These are phyloP conservation scores for Jaculus jaculus DNA, from an alignment of 2,113 vertebrate species.

Conservation along the genomic window DNA sequence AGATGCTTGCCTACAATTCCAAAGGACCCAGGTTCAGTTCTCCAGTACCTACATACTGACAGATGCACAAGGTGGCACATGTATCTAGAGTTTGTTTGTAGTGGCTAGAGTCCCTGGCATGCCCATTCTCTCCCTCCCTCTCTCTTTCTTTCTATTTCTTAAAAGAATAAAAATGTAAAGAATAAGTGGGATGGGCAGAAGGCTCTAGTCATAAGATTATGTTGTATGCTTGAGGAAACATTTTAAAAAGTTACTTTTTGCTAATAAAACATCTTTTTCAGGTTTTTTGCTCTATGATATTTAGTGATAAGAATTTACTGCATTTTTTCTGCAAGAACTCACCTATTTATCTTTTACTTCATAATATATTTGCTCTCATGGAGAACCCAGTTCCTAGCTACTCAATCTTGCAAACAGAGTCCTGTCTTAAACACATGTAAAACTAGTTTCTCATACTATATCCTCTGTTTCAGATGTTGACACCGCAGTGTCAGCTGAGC, in stretches of 20 bases:
- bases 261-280: conserved; percentile 6
- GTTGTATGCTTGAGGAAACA: not conserved
- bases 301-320: not conserved
- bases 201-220: not conserved
- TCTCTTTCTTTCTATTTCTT: too few relatives aligned
- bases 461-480: not conserved
- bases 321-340: not conserved
- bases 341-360: not conserved
- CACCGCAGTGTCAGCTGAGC: not conserved
- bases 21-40: too few relatives aligned
- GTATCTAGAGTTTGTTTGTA: too few relatives aligned
- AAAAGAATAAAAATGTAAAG: not conserved
- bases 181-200: conserved; percentile 1
- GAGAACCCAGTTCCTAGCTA: not conserved
- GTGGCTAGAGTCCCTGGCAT: too few relatives aligned
- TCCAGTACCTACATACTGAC: too few relatives aligned
- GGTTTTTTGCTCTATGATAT: not conserved
- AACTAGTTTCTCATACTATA: not conserved
- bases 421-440: not conserved
- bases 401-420: not conserved
- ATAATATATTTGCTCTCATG: conserved; percentile 2
- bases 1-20: too few relatives aligned
- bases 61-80: too few relatives aligned
- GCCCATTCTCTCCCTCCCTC: too few relatives aligned
- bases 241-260: conserved; percentile 12